Evolutionary conservation across 2,888 invertebrate genomes (phyloP), one percentile per base, ranked within the genome.

Genomic region (Leptinotarsa peninsularis): DNA sequence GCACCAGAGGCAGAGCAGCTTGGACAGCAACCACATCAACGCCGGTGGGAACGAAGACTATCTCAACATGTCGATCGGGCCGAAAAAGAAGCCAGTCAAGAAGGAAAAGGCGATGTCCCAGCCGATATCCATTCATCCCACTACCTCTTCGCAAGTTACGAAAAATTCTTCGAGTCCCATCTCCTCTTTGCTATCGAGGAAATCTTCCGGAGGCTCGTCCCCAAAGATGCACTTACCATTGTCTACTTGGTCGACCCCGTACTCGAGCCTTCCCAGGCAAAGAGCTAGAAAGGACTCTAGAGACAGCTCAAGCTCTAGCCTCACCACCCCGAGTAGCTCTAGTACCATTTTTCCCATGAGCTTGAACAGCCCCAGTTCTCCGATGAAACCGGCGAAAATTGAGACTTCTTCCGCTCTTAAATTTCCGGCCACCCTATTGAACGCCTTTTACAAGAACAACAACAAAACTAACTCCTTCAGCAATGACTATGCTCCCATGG

Each of bases 261-360:
- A 89, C 60, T 89, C 90, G n/a, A 89, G 88, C 79, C 82, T 87
- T 23, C 87, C 88, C 14, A 83, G 89, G 63, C 89, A 89, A 23
- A 81, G 85, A 67, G 66, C 76, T 33, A 76, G 81, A 67, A 81
- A 81, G 67, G 88, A 89, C 78, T 89, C 89, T 4, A 87, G 87
- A 78, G 89, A 89, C 74, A 89, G 88, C 73, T 85, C 86, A 14
- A 86, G 86, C 77, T 86, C 87, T 4, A 86, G 88, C 77, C 88
- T 90, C 3, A 91, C 92, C 0, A 91, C 91, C 2, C 92, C 92
- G 66, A 92, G 90, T 4, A 89, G 89, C 74, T 87, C 92, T 7
- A 90, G 91, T 73, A 92, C 93, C 0, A 91, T 93, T 76, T 94
- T 94, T 86, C 93, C 93, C 1, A 90, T 93, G 82, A 93, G 92